Conservation (phyloP, 2,113 vertebrate genomes). For the Panurus biarmicus region DNA sequence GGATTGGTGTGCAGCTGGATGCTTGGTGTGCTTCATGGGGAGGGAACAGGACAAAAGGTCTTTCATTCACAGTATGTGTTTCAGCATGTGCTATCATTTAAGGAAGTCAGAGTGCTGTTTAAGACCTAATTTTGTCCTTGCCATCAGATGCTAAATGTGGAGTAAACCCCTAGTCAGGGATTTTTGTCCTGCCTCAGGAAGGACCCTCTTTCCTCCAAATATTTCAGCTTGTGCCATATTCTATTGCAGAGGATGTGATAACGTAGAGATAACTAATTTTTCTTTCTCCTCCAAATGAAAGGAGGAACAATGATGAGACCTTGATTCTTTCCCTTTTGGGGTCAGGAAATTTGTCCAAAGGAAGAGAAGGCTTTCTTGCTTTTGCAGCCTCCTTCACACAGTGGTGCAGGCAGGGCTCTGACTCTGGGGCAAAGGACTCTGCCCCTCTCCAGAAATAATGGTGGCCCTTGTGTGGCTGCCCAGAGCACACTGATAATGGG, state of each 20-base stretch:
- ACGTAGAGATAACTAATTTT: not conserved
- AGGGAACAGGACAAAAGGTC: not conserved
- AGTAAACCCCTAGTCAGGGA: not conserved
- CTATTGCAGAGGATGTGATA: constrained; percentile 28
- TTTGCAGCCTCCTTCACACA: not conserved
- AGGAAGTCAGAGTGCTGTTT: constrained; percentile 38
- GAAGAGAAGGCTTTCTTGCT: not conserved
- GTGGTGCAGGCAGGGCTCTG: rapidly evolving
- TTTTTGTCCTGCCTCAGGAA: constrained; percentile 60
- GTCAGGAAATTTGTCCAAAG: not conserved
- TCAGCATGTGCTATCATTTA: not conserved
- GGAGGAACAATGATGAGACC: constrained; percentile 1
- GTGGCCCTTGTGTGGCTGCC: rapidly evolving
- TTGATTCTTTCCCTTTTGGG: not conserved
- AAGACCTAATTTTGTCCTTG: constrained; percentile 35
- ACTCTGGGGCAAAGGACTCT: not conserved
- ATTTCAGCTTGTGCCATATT: not conserved
- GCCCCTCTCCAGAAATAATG: not conserved
- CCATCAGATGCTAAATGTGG: not conserved
- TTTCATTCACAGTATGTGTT: not conserved
- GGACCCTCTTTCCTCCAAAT: not conserved
- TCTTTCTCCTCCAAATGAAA: not conserved
- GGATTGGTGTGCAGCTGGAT: rapidly evolving
- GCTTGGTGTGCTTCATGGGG: rapidly evolving
- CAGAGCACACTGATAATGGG: not conserved